A percentile compares a stretch with the other conserved stretches of the same genome.
Evolutionary conservation across 2,888 invertebrate genomes (phyloP).

Genomic region (Anarsia innoxiella): DNA sequence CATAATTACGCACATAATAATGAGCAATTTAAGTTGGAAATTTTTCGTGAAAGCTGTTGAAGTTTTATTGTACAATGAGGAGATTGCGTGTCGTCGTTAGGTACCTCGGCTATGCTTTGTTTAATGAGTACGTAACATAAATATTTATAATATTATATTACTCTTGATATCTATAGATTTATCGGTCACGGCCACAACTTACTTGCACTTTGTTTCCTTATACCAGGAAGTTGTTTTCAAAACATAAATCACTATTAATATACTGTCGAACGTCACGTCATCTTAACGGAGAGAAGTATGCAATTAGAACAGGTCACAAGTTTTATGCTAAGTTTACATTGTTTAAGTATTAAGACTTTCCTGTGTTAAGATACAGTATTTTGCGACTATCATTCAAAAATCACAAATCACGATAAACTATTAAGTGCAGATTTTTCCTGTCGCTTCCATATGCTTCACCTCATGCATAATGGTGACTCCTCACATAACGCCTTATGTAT

Average conservation of each 20-base stretch:
- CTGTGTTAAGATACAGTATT: neutral
- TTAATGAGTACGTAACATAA: neutral
- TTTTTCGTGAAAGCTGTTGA: constrained; percentile 37
- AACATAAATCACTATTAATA: constrained; percentile 32
- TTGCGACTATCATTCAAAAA: no score
- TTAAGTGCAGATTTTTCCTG: no score
- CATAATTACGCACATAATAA: constrained; percentile 48
- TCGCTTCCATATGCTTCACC: no score
- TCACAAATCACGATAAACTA: no score
- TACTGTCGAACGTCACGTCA: constrained; percentile 26
- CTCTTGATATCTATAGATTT: constrained; percentile 9
- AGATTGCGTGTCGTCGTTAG: constrained; percentile 4
- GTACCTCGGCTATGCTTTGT: neutral
- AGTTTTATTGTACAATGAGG: constrained; percentile 5
- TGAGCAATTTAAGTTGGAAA: constrained; percentile 41
- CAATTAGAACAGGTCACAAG: constrained; percentile 14
- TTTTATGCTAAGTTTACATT: no score
- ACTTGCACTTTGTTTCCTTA: constrained; percentile 26
- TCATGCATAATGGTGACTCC: no score
- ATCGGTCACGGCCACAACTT: constrained; percentile 28
- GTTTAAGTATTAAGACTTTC: neutral
- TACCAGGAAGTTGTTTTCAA: constrained; percentile 38
- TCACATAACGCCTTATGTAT: no score
- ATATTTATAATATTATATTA: neutral
- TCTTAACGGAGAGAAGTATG: constrained; percentile 17